These are phyloP conservation scores for Taurulus bubalis DNA, from an alignment of 2,113 vertebrate species.

Conservation along the genomic window DNA sequence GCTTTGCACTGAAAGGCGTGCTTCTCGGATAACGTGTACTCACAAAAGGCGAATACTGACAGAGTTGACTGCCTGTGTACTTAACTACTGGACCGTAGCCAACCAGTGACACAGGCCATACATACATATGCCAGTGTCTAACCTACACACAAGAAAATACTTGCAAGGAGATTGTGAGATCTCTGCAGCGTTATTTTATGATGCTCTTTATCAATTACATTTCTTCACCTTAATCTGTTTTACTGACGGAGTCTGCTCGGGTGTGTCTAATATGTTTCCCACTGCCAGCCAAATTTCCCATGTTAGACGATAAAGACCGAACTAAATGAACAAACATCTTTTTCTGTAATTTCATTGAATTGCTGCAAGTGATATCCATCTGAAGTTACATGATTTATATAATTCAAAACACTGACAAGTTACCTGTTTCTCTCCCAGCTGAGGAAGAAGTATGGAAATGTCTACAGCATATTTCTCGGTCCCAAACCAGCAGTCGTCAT, in stretches of 20 bases:
- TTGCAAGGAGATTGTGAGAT: neutral
- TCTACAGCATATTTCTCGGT: slow-evolving; percentile 79
- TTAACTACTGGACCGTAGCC: neutral
- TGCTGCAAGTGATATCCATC: too few species aligned
- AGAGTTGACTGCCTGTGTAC: neutral
- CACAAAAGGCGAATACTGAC: neutral
- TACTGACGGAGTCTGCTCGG: too few species aligned
- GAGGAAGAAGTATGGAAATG: slow-evolving; percentile 72
- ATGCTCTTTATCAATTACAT: too few species aligned
- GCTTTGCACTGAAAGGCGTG: too few species aligned
- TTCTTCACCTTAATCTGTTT: too few species aligned
- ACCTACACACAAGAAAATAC: neutral
- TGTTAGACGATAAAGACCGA: too few species aligned
- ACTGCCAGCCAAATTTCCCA: too few species aligned
- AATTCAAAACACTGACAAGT: slow-evolving; percentile 9
- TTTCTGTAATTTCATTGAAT: too few species aligned
- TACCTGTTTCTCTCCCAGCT: slow-evolving; percentile 58
- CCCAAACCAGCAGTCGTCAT: slow-evolving; percentile 70
- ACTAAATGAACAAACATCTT: too few species aligned
- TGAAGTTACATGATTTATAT: too few species aligned
- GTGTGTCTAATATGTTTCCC: too few species aligned
- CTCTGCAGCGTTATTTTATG: too few species aligned
- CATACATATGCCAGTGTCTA: neutral
- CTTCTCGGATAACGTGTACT: neutral
- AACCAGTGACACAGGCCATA: neutral